These are phyloP conservation scores for Malurus cyaneus DNA, from an alignment of 2,113 vertebrate species.

Conservation along the genomic window DNA sequence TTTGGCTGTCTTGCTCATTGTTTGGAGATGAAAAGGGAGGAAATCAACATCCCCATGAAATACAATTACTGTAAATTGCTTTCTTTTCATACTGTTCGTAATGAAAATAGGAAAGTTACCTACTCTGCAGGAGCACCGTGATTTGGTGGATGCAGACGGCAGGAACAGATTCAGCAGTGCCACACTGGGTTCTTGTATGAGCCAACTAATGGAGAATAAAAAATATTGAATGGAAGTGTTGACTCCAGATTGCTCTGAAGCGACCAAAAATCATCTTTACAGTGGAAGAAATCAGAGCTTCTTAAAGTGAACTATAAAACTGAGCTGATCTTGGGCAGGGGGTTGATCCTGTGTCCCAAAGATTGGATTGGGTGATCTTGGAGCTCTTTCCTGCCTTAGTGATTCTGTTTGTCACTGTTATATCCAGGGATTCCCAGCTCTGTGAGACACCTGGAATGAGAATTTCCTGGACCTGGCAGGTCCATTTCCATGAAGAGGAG, in stretches of 20 bases:
- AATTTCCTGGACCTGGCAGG: neutral
- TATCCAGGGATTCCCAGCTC: neutral
- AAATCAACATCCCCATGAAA: slow-evolving; percentile 61
- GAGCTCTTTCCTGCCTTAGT: neutral
- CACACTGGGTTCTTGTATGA: neutral
- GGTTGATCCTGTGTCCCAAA: neutral
- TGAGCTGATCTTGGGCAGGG: neutral
- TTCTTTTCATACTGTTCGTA: neutral
- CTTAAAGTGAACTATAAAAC: neutral
- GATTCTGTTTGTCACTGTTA: neutral
- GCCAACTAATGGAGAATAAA: neutral
- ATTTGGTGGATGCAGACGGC: neutral
- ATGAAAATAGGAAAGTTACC: slow-evolving; percentile 27
- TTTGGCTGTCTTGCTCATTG: slow-evolving; percentile 68
- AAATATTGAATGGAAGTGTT: neutral
- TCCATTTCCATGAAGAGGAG: neutral
- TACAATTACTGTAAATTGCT: slow-evolving; percentile 42
- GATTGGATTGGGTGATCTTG: accelerated
- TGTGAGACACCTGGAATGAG: neutral
- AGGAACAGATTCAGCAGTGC: neutral
- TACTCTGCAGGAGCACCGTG: neutral
- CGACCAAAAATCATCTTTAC: neutral
- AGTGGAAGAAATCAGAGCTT: neutral
- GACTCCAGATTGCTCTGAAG: neutral
- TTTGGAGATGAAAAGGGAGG: slow-evolving; percentile 76